Conservation (phyloP, 2,888 invertebrate species). For the Agrotis segetum region DNA sequence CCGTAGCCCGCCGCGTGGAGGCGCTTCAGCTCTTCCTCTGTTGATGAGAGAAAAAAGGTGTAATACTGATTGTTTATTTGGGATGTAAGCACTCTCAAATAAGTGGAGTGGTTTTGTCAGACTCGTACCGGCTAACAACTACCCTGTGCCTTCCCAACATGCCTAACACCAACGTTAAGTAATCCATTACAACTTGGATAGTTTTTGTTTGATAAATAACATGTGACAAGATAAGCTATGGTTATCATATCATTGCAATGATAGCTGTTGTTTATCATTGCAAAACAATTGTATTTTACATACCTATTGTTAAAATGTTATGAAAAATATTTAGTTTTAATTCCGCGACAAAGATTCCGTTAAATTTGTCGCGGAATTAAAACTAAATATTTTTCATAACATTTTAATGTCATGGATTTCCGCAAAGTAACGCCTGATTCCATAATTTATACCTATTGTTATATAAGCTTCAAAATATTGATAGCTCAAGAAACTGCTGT, state of each 20-base stretch:
- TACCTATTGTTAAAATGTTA: too few species aligned
- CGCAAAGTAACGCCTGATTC: too few species aligned
- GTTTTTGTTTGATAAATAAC: not conserved
- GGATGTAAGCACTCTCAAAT: too few species aligned
- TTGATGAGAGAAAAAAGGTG: not conserved
- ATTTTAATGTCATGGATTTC: too few species aligned
- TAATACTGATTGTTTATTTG: not conserved
- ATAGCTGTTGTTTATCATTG: not conserved
- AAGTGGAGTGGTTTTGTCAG: too few species aligned
- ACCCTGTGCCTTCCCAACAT: too few species aligned
- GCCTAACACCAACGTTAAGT: not conserved
- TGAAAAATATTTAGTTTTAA: too few species aligned
- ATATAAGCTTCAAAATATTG: not conserved
- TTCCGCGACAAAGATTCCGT: too few species aligned
- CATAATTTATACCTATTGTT: too few species aligned
- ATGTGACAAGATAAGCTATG: not conserved
- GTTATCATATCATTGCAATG: not conserved
- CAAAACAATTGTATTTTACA: not conserved
- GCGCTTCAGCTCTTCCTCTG: constrained; percentile 98
- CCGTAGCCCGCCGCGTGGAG: constrained; percentile 94
- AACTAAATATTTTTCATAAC: too few species aligned
- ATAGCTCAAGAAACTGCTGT: not conserved
- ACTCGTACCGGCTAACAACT: too few species aligned
- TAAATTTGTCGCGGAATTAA: too few species aligned
- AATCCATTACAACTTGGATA: not conserved